Base-by-base conservation (phyloP, 2,113 vertebrate species). In the Cyanoliseus patagonus region DNA sequence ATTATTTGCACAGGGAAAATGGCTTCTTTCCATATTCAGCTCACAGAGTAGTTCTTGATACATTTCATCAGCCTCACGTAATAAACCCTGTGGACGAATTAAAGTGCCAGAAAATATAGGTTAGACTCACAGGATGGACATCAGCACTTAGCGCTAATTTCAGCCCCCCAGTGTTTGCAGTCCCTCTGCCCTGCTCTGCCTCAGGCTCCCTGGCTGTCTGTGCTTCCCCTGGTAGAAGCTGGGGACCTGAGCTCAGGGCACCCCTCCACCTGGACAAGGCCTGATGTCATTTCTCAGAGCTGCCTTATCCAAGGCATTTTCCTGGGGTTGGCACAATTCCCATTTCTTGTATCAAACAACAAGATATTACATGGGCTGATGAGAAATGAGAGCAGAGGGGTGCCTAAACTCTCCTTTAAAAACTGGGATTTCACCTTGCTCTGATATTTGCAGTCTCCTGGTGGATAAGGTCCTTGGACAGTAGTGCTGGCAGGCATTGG, bases 1-100 rank as follows among this genome's bases (percentile, higher is more conserved):
- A 94, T 83, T 93, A 94, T 94, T 95, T 96, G 84, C 81, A 55
- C 8, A 9, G 68, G n/a, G 72, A 80, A 95, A 93, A 94, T 67
- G 70, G 82, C 57, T 91, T 83, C 75, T 94, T 90, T 93, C 53
- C 46, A 88, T 59, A 53, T 88, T 69, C 74, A 90, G 69, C 70
- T 57, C 82, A 80, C 67, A n/a, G 57, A 46, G 53, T 73, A 91
- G 44, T 23, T 66, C 84, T 85, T 80, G 87, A 93, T 83, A 80
- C 78, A 93, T 95, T 91, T 94, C 84, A 88, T 70, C 35, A 4
- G 63, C 53, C 66, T 88, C 1, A 0, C 0, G 1, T 77, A 83
- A 93, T 85, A 96, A 95, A 70, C 49, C 63, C 75, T 88, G 75
- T 7, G 52, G 72, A 93, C 59, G 59, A 94, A 91, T 95, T 94